Percentiles rank a stretch among this genome's conserved stretches.
These are phyloP conservation scores for Riparia riparia DNA, from an alignment of 2,113 vertebrate species.

Conservation along the genomic window DNA sequence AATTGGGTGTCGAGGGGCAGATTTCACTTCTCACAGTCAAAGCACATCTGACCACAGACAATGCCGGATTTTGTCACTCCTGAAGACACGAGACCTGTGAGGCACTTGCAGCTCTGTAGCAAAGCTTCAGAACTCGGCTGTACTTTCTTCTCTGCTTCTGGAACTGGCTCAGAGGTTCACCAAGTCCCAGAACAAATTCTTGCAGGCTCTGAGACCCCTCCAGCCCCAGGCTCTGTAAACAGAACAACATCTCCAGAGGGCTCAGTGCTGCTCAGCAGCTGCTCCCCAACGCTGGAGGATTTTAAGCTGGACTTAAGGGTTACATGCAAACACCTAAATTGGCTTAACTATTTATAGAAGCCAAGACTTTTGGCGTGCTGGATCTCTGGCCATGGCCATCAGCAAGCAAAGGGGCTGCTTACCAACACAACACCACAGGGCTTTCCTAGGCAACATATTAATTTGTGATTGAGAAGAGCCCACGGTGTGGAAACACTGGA, in stretches of 20 bases:
- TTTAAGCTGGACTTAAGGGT: slow-evolving; percentile 3
- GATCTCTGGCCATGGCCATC: neutral
- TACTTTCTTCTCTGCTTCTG: neutral
- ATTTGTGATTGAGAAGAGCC: neutral
- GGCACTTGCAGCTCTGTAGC: neutral
- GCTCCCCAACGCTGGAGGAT: neutral
- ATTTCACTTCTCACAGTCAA: neutral
- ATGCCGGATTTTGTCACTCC: neutral
- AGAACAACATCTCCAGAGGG: neutral
- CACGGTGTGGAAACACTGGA: neutral
- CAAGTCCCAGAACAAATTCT: neutral
- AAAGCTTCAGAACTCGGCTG: neutral
- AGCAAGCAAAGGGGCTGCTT: neutral
- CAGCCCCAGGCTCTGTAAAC: neutral
- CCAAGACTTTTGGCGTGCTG: neutral
- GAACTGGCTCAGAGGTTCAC: neutral
- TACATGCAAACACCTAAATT: slow-evolving; percentile 35
- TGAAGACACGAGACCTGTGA: neutral
- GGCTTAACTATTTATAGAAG: slow-evolving; percentile 37
- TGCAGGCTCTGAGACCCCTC: neutral
- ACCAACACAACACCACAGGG: neutral
- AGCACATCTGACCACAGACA: neutral
- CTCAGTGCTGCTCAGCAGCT: neutral
- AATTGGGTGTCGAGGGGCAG: neutral
- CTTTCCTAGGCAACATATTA: neutral